Base-by-base conservation (phyloP, 2,888 invertebrate species). In the Megaustenia siamemsis region DNA sequence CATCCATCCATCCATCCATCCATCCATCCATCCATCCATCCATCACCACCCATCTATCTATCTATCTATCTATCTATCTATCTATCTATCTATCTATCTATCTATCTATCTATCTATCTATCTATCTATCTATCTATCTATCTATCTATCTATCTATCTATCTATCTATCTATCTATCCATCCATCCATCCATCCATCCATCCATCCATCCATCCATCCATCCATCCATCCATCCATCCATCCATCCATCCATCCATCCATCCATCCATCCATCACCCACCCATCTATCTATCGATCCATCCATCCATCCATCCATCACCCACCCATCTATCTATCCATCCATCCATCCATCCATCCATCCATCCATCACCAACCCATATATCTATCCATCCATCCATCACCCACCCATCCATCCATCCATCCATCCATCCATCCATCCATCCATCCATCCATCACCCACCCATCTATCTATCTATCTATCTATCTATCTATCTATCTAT, bases 331-430 rank as follows among this genome's bases (percentile, higher is more conserved):
- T 78, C 60, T 38, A 38, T 63, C 77, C 66, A 71, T 76, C 77
- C 38, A 56, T 83, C 49, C 63, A 63, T 83, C 66, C 56, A 38
- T 76, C 82, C 66, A 69, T 75, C 60, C 32, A 63, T 28, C 63
- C 32, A 28, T 63, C 63, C 32, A 63, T 28, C 28, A 63, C 15
- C 63, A 32, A 63, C 15, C 63, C 32, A 63, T 28, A 28, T 63
- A 63, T 63, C 63, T 63, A 63, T 63, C 63, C 32, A 63, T 63
- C 63, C 32, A 28, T 63, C 28, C 32, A 63, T 63, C 63, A n/a
- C n/a, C n/a, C 32, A 63, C 32, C 63, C 32, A 63, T 63, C 63
- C 32, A 63, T 63, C 63, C 32, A 63, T 63, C 63, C 32, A 63
- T 63, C 63, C 32, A 63, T 63, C 63, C 32, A 63, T 63, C 63